These are phyloP conservation scores for Euglossa dilemma DNA, from an alignment of 1,140 invertebrate genomes.

Conservation along the genomic window DNA sequence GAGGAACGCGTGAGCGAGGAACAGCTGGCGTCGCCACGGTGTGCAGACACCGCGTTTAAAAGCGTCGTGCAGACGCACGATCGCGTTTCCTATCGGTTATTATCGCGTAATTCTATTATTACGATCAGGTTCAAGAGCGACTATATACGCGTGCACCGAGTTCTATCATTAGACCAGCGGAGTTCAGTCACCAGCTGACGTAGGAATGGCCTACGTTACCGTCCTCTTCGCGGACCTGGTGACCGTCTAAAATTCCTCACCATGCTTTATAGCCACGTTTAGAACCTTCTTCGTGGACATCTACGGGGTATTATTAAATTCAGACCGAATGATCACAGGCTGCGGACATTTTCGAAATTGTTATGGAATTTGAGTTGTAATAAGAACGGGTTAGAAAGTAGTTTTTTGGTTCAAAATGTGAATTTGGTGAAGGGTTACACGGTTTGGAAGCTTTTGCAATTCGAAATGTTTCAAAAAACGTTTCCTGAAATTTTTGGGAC, in stretches of 20 bases:
- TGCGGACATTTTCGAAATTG: no score
- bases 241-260: background rate
- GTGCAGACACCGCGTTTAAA: background rate
- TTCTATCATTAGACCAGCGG: conserved; percentile 65
- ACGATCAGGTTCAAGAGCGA: conserved; percentile 64
- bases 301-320: no score
- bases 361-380: no score
- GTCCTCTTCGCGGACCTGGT: no score
- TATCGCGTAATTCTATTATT: conserved; percentile 66
- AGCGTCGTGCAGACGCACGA: conserved; percentile 6
- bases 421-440: no score
- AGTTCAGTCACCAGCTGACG: conserved; percentile 60
- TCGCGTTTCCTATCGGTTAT: conserved; percentile 41
- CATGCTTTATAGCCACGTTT: background rate
- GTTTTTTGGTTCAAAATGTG: no score
- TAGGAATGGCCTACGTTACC: background rate
- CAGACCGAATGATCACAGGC: no score
- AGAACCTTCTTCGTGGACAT: no score
- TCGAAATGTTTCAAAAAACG: no score
- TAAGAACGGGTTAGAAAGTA: no score
- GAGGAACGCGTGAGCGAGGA: conserved; percentile 27
- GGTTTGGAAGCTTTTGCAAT: no score
- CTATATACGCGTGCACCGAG: conserved; percentile 23
- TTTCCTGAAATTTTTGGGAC: no score
- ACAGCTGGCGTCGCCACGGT: conserved; percentile 18